A percentile compares a stretch with the other conserved stretches of the same genome.
These are phyloP conservation scores for Darevskia mixta DNA, from an alignment of 2,797 vertebrate genomes.

Conservation along the genomic window DNA sequence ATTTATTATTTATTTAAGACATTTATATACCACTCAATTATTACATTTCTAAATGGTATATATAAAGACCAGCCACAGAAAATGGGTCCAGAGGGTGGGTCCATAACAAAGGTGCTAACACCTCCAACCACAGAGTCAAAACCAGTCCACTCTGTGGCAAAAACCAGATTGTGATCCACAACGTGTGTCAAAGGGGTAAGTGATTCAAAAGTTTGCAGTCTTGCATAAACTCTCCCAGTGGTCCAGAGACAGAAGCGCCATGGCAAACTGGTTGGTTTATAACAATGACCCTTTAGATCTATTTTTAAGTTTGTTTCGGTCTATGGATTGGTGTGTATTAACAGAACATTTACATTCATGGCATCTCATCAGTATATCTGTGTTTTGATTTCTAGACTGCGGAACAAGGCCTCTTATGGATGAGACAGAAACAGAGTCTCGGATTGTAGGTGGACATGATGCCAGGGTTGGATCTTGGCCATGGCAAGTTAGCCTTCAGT, in stretches of 20 bases:
- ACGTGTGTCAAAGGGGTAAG: too few relatives aligned
- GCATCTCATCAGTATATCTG: conserved; percentile 18
- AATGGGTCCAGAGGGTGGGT: too few relatives aligned
- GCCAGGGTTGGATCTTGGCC: conserved; percentile 69
- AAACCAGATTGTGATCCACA: too few relatives aligned
- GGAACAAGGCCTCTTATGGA: conserved; percentile 62
- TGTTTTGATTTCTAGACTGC: conserved; percentile 70
- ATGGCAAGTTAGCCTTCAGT: conserved; percentile 75
- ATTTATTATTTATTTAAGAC: too few relatives aligned
- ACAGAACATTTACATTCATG: background rate
- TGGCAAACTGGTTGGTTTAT: background rate
- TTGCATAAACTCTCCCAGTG: too few relatives aligned
- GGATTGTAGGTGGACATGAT: conserved; percentile 68
- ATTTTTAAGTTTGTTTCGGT: background rate
- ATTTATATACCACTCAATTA: too few relatives aligned
- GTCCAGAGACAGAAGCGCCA: background rate
- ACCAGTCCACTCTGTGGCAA: too few relatives aligned
- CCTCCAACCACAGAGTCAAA: too few relatives aligned
- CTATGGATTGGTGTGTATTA: background rate
- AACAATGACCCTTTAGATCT: background rate
- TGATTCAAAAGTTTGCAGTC: too few relatives aligned
- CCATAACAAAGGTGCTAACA: too few relatives aligned
- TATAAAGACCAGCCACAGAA: too few relatives aligned
- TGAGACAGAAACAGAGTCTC: conserved; percentile 39
- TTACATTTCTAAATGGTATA: too few relatives aligned